Evolutionary conservation across 2,888 invertebrate species (phyloP), one percentile per base, ranked within the genome.

Genomic region (Oithona nana): DNA sequence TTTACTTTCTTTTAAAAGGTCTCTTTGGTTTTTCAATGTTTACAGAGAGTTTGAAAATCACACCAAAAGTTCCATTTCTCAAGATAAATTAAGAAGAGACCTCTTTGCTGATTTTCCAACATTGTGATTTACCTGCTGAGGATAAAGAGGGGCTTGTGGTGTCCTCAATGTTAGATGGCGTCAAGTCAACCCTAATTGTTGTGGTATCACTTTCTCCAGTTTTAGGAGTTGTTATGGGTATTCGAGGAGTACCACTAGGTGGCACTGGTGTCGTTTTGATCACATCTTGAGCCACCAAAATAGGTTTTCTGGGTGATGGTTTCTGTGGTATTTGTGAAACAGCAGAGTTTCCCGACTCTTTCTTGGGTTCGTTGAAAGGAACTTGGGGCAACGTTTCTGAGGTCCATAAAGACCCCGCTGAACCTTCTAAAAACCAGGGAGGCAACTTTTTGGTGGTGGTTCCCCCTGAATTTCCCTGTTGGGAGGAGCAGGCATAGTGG

Each of bases 401-500:
- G 59, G 20, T 39, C 59, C 59, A 59, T n/a, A 59, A 20, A n/a
- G 24, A 22, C 1, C 50, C 59, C 3, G 59, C 59, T 16, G 50
- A 24, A 22, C 59, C 59, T 29, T 59, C 26, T 22, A 59, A 28
- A 11, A 59, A 29, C 59, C 59, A 59, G 24, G 59, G 49, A n/a
- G 59, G 59, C 28, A 59, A 22, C 22, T 29, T 24, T 16, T 22
- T 24, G 22, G 59, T 59, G 22, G 59, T 59, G 22, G 54, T 24
- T 20, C 24, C 22, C 20, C 22, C 54, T 13, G 50, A 48, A 13
- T n/a, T 22, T 16, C 24, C 48, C n/a, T 28, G 48, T 50, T 48
- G 22, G 13, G 59, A 48, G 22, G 49, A 20, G 50, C 80, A 80
- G 67, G 71, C 69, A 74, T 76, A 80, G 65, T 80, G 79, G 66